phyloP scores from a whole-genome alignment of 1,140 invertebrate species.

The Zaprionus nigranus region DNA sequence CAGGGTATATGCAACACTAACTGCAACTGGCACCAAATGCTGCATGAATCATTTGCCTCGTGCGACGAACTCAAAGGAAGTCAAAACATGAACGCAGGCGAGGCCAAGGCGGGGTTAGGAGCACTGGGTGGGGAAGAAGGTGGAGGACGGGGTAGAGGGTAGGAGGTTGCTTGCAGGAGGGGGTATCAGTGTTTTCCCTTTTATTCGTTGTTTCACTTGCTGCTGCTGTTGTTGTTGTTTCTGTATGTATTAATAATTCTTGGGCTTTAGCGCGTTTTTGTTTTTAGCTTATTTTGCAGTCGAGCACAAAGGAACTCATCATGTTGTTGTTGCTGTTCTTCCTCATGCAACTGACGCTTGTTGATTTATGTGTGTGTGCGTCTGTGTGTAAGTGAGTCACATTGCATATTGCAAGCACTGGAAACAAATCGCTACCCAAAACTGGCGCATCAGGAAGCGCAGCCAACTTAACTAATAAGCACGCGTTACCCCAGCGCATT shows the following conservation, averaged over 20 bases:
- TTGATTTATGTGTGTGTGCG: slow-evolving; percentile 5
- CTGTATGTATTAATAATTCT: slow-evolving; percentile 43
- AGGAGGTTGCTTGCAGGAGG: neutral
- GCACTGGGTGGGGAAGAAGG: neutral
- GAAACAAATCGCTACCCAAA: slow-evolving; percentile 48
- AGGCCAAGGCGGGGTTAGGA: neutral
- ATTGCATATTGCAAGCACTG: slow-evolving; percentile 2
- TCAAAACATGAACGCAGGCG: neutral
- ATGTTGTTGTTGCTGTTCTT: neutral
- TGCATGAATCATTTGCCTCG: slow-evolving; percentile 20
- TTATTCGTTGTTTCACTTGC: slow-evolving; percentile 8
- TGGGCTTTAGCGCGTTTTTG: slow-evolving; percentile 11
- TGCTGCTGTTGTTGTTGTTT: slow-evolving; percentile 3
- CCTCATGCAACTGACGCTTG: too few relatives aligned
- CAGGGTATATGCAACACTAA: neutral
- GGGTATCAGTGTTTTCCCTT: slow-evolving; percentile 11
- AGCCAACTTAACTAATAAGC: slow-evolving; percentile 25
- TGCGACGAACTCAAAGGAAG: slow-evolving; percentile 15
- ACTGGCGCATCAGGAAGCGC: slow-evolving; percentile 58
- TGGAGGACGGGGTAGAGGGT: neutral
- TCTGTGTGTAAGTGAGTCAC: slow-evolving; percentile 34
- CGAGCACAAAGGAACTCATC: slow-evolving; percentile 35
- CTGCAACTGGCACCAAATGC: slow-evolving; percentile 1
- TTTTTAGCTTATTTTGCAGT: slow-evolving; percentile 16
- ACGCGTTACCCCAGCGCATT: neutral